Base-by-base conservation (phyloP, 1,140 invertebrate genomes). In the Brachionus plicatilis region DNA sequence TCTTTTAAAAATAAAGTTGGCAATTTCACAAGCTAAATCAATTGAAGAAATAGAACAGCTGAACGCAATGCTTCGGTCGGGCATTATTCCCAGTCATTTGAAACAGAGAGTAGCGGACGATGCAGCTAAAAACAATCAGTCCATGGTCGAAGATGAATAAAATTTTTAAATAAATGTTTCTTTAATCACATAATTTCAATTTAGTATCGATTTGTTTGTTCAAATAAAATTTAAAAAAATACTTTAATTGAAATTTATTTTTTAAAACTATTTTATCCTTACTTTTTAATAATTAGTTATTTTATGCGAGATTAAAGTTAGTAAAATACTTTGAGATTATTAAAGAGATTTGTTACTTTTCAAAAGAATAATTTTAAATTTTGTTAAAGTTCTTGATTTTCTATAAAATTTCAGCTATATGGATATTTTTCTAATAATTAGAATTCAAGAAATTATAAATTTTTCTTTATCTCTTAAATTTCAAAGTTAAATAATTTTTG, bases 21-120 rank as follows among this genome's bases (percentile, higher is more conserved):
- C 82, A 12, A 83, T 83, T 68, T 68, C 60, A 3, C 60, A 83
- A 83, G 82, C 82, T 56, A 83, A 83, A 47, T 83, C 82, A 24
- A 83, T 83, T 45, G 82, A 83, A 41, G 82, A 83, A 72, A 68
- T 83, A 43, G 82, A 83, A 47, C 60, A 68, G 20, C 37, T 83
- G 12, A 83, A 83, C 37, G 37, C 82, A 14, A 83, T 83, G 82
- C 37, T 83, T 27, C 41, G 53, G 70, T 68, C 82, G 11, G 82
- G 82, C 12, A 68, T 68, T 27, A 72, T 83, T n/a, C 82, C 82
- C 5, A 83, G 43, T 68, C 60, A 68, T 41, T 68, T 70, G 14
- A 47, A 72, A 8, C 82, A 83, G 24, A 33, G 70, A 47, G 72
- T 29, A 43, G 33, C 68, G 9, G 68, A 7, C 33, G n/a, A 37